Evolutionary conservation across 1,140 invertebrate genomes (phyloP), one percentile per base, ranked within the genome.

Genomic region (Phenacoccus solenopsis): DNA sequence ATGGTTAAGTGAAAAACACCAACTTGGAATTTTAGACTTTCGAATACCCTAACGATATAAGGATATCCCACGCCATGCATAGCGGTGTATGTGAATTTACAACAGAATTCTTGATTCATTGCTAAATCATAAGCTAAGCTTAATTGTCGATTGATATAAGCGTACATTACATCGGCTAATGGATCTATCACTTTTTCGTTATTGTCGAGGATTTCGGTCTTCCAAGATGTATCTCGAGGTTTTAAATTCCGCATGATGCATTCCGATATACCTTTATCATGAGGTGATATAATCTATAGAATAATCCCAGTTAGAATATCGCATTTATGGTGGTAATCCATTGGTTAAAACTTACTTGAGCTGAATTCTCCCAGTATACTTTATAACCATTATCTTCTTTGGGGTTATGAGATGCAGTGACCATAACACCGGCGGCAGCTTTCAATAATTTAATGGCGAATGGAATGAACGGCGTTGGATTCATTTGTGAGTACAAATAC

Each of bases 311-410:
- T 9, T 49, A 49, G 13, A 49, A 49, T 49, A n/a, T 49, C 5
- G n/a, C n/a, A n/a, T 49, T 38, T 21, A 7, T 56, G 27, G 27
- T 12, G 30, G 16, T 21, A 24, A n/a, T n/a, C n/a, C n/a, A n/a
- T n/a, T 27, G 20, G 20, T 13, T 61, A 67, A 4, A 5, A 64
- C 56, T 74, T 74, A 86, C 85, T 79, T 89, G 96, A n/a, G 91
- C 88, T 1, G 94, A 94, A 80, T 98, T 98, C 22, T 81, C 81
- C 89, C 94, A 96, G 78, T 98, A 98, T 3, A 98, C 93, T 83
- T 99, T 99, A 78, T 98, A 99, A 3, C 98, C 98, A 80, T 99
- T 99, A 77, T 99, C 96, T 68, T 98, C 88, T 80, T 98, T 98
- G 0, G 96, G 97, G 82, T 99, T 99, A 75, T 99, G 97, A 0